Conservation (phyloP, 2,113 vertebrate species). For the Sylvilagus bachmani region DNA sequence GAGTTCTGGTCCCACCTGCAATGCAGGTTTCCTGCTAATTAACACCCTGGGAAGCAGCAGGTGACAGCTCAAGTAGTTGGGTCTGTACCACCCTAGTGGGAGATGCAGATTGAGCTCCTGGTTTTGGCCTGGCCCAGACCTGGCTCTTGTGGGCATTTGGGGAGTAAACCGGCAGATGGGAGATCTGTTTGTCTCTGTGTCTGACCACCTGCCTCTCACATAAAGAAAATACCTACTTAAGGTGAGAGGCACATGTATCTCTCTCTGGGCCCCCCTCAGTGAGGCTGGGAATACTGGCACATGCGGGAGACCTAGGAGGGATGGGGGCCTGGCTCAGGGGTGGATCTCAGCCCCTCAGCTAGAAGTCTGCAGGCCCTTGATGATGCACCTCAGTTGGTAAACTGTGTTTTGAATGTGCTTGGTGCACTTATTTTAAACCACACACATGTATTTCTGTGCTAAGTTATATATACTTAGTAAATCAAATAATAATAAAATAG, state of each 20-base stretch:
- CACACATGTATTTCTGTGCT: neutral
- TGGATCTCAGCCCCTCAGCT: neutral
- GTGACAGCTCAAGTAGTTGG: no score
- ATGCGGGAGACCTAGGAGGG: accelerated
- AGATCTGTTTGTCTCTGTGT: no score
- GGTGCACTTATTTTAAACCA: neutral
- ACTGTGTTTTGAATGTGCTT: neutral
- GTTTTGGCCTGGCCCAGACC: no score
- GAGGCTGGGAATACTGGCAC: neutral
- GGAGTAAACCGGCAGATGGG: no score
- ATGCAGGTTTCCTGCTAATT: no score
- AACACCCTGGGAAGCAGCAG: no score
- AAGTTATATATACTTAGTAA: neutral
- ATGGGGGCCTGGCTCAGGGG: neutral
- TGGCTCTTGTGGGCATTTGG: no score
- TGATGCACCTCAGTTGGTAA: neutral
- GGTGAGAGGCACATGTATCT: neutral
- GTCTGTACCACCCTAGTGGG: no score
- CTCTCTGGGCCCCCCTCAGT: neutral
- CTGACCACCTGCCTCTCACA: no score
- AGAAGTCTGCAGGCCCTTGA: no score
- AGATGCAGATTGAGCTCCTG: no score
- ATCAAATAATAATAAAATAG: neutral
- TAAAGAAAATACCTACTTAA: neutral
- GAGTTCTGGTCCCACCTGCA: no score